Base-by-base conservation (phyloP, 2,888 invertebrate genomes). In the Melinaea marsaeus region DNA sequence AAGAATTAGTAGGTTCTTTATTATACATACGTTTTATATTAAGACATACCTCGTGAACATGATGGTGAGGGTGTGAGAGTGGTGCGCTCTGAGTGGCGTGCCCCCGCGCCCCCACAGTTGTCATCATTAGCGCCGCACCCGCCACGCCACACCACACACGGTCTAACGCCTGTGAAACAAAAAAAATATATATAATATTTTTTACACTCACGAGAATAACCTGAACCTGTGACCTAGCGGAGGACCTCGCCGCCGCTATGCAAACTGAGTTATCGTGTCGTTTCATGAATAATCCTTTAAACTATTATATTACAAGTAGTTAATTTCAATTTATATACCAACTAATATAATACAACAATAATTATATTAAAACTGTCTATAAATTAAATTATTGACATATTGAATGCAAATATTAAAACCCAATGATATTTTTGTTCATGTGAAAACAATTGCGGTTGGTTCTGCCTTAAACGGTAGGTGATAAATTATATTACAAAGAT, bases 31-130 rank as follows among this genome's bases (percentile, higher is more conserved):
- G 46, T 48, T 22, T 7, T 48, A 22, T 9, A 13, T 54, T 22
- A 34, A 45, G 9, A 68, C 70, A 22, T 77, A 90, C 89, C 90
- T 88, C 84, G 90, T 90, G 81, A 90, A 90, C 90, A 90, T 90
- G 84, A 73, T 90, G 86, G 73, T 75, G 76, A 75, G 66, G 69
- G 69, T 77, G 79, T 72, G 78, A 76, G 77, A 79, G 79, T 75
- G 87, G 83, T 78, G 82, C 89, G 88, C 88, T 81, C 83, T 77
- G 81, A 79, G 79, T 77, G 83, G 88, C 87, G 87, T 87, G 79
- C 80, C 82, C 76, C 79, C 76, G 81, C 84, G 80, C 83, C 84
- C 75, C 76, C 70, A 74, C 79, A 80, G 79, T 84, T 87, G 79
- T 81, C 90, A 90, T 90, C 85, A 88, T 90, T 90, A 80, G 83